Evolutionary conservation across 1,140 invertebrate species (phyloP).

Genomic region (Neomicropteryx cornuta): DNA sequence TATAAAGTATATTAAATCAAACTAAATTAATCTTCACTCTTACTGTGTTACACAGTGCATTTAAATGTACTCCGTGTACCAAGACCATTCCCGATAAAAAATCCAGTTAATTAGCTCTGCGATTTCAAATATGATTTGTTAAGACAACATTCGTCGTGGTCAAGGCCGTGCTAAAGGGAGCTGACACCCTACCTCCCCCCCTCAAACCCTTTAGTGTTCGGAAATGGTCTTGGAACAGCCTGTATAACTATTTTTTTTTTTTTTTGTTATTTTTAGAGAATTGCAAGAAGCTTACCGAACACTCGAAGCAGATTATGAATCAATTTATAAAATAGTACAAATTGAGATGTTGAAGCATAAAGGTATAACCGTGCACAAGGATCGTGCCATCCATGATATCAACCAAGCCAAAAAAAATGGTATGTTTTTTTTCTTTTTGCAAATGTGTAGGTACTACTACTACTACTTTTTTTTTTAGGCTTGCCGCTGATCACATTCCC

Average conservation of each 20-base stretch:
- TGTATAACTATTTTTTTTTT: too few relatives aligned
- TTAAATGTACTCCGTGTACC: too few relatives aligned
- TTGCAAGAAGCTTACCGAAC: slow-evolving; percentile 43
- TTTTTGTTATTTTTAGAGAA: slow-evolving; percentile 32
- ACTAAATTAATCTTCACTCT: neutral
- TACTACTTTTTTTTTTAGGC: slow-evolving; percentile 13
- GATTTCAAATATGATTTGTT: too few relatives aligned
- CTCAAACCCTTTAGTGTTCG: too few relatives aligned
- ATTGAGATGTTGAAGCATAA: slow-evolving; percentile 58
- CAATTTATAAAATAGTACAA: slow-evolving; percentile 46
- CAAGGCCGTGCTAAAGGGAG: too few relatives aligned
- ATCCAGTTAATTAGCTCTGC: too few relatives aligned
- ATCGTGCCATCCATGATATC: slow-evolving; percentile 44
- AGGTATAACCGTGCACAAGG: slow-evolving; percentile 45
- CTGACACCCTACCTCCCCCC: too few relatives aligned
- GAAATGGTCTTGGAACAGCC: too few relatives aligned
- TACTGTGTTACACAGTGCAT: slow-evolving; percentile 12
- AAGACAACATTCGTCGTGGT: too few relatives aligned
- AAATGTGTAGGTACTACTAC: neutral
- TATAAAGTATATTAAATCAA: neutral
- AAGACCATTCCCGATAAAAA: too few relatives aligned
- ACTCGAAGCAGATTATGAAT: slow-evolving; percentile 41
- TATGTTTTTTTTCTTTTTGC: slow-evolving; percentile 7
- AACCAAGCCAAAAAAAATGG: slow-evolving; percentile 26
- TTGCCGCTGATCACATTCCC: slow-evolving; percentile 25